These are phyloP conservation scores for Cancer borealis DNA, from an alignment of 2,888 invertebrate species.

Conservation along the genomic window DNA sequence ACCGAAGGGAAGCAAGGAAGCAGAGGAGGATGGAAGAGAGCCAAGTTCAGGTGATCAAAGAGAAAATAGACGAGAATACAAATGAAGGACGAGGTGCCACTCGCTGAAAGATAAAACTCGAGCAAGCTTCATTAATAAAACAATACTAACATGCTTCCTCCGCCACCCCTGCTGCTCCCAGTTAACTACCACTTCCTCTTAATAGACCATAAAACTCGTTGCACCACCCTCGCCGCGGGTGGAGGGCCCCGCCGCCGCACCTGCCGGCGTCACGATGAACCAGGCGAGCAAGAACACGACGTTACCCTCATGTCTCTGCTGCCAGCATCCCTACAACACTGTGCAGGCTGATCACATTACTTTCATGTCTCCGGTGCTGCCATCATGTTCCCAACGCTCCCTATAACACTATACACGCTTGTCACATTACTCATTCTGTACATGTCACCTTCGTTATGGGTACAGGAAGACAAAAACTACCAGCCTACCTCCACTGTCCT, in stretches of 20 bases:
- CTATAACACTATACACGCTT: neutral
- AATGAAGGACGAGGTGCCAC: conserved; percentile 29
- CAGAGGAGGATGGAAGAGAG: neutral
- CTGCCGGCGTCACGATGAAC: neutral
- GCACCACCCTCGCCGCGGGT: conserved; percentile 10
- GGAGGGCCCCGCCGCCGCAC: conserved; percentile 16
- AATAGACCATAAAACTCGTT: neutral
- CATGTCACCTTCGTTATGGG: neutral
- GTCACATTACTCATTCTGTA: neutral
- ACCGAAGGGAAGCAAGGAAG: neutral
- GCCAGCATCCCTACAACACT: neutral
- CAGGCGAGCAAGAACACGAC: neutral
- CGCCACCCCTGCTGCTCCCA: conserved; percentile 5
- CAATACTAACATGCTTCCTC: conserved; percentile 4
- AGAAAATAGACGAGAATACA: neutral
- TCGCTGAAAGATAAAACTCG: conserved; percentile 10
- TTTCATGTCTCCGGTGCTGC: neutral
- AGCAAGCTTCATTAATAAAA: conserved; percentile 2
- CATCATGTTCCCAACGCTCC: neutral
- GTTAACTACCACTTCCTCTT: conserved; percentile 34
- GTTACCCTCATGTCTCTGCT: neutral
- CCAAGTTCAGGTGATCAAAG: neutral
- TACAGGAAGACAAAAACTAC: neutral
- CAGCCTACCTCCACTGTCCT: neutral
- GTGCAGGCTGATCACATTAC: neutral